Conservation (phyloP, 23 tunicate genomes). For the Halocynthia aurantium region DNA sequence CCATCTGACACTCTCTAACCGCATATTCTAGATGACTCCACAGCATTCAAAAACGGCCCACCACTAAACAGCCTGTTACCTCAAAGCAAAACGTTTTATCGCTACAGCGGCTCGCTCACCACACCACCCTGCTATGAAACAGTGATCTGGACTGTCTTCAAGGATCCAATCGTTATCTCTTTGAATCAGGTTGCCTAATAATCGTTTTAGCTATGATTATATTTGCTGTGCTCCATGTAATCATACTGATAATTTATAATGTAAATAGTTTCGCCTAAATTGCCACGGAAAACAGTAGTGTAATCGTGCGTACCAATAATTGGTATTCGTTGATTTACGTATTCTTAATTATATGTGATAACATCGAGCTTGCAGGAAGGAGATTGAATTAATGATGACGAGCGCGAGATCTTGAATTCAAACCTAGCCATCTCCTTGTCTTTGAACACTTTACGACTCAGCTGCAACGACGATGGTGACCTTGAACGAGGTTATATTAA, state of each 20-base stretch:
- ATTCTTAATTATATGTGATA: too few species aligned
- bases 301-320: too few species aligned
- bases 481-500: too few species aligned
- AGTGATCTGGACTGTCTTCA: slow-evolving; percentile 72
- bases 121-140: slow-evolving; percentile 79
- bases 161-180: slow-evolving; percentile 30
- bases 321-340: too few species aligned
- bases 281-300: neutral
- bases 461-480: too few species aligned
- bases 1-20: neutral
- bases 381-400: too few species aligned
- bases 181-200: slow-evolving; percentile 29
- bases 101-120: slow-evolving; percentile 87
- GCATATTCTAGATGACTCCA: slow-evolving; percentile 1
- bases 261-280: neutral
- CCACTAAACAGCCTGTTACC: slow-evolving; percentile 40
- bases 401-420: too few species aligned
- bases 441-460: too few species aligned
- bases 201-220: neutral
- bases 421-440: too few species aligned
- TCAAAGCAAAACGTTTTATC: slow-evolving; percentile 39
- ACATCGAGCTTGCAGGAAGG: too few species aligned
- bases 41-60: slow-evolving; percentile 35
- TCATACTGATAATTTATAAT: neutral
- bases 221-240: too few species aligned